phyloP scores from a whole-genome alignment of 1,140 invertebrate species.

The Gryllus bimaculatus region DNA sequence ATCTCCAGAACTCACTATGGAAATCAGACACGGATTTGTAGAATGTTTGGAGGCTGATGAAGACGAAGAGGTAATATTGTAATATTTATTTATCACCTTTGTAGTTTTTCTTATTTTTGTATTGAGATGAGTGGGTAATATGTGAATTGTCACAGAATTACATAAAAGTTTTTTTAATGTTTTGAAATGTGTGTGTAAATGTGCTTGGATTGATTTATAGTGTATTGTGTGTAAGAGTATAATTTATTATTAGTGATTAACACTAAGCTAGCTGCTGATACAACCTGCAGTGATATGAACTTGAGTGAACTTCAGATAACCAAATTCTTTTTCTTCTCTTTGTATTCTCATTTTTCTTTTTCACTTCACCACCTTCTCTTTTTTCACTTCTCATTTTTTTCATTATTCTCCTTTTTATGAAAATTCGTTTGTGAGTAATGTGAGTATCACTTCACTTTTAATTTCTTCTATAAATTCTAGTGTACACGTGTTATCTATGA shows the following conservation, averaged over 20 bases:
- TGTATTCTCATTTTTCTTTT: too few relatives aligned
- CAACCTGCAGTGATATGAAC: too few relatives aligned
- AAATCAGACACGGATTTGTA: constrained; percentile 74
- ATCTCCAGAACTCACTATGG: constrained; percentile 40
- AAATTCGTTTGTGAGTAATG: too few relatives aligned
- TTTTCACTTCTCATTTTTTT: too few relatives aligned
- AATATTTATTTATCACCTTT: background rate
- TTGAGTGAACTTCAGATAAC: too few relatives aligned
- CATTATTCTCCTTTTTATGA: too few relatives aligned
- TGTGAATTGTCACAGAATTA: background rate
- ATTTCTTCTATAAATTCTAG: too few relatives aligned
- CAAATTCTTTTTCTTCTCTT: too few relatives aligned
- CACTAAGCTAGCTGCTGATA: too few relatives aligned
- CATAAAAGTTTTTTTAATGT: background rate
- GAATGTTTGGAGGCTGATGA: constrained; percentile 73
- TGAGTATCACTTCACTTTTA: too few relatives aligned
- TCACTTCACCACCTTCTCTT: too few relatives aligned
- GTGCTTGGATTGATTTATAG: background rate
- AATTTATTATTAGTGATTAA: background rate
- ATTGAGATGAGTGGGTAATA: background rate
- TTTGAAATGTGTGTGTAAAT: background rate
- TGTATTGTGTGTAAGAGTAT: background rate
- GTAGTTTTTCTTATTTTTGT: background rate
- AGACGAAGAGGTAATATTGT: constrained; percentile 25
- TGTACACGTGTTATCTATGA: too few relatives aligned